phyloP scores from a whole-genome alignment of 1,140 invertebrate species.

The Bombyx mandarina region DNA sequence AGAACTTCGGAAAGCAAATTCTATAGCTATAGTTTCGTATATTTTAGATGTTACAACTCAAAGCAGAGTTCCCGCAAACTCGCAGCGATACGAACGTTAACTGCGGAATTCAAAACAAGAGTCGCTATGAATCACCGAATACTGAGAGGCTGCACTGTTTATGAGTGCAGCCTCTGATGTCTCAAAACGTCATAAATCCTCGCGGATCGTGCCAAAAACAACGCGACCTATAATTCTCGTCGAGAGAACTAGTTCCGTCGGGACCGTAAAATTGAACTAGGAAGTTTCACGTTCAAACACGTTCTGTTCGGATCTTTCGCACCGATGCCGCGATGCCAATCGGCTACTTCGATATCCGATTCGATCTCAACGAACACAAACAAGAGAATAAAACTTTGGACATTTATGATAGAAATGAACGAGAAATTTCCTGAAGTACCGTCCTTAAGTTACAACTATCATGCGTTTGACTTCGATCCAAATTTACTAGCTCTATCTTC shows the following conservation, averaged over 20 bases:
- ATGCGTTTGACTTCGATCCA: too few relatives aligned
- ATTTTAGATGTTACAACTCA: too few relatives aligned
- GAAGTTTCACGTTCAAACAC: slow-evolving; percentile 18
- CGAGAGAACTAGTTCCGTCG: slow-evolving; percentile 13
- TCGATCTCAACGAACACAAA: too few relatives aligned
- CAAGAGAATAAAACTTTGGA: too few relatives aligned
- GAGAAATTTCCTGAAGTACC: too few relatives aligned
- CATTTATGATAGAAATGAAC: too few relatives aligned
- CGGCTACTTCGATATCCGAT: slow-evolving; percentile 5
- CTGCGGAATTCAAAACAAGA: slow-evolving; percentile 22
- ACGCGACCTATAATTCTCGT: slow-evolving; percentile 20
- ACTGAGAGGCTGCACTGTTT: slow-evolving; percentile 23
- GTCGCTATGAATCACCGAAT: slow-evolving; percentile 21
- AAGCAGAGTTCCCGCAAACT: slow-evolving; percentile 3
- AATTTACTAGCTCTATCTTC: too few relatives aligned
- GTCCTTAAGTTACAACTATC: too few relatives aligned
- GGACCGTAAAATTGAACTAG: slow-evolving; percentile 17
- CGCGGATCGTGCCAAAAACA: slow-evolving; percentile 29
- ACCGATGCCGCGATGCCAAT: slow-evolving; percentile 5
- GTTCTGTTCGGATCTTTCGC: slow-evolving; percentile 12
- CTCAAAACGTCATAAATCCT: slow-evolving; percentile 30
- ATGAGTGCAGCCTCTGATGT: slow-evolving; percentile 38
- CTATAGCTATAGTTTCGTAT: too few relatives aligned
- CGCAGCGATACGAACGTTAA: slow-evolving; percentile 10
- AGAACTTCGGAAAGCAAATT: too few relatives aligned